These are phyloP conservation scores for Apogon talboti DNA, from an alignment of 2,797 vertebrate species.

Conservation along the genomic window DNA sequence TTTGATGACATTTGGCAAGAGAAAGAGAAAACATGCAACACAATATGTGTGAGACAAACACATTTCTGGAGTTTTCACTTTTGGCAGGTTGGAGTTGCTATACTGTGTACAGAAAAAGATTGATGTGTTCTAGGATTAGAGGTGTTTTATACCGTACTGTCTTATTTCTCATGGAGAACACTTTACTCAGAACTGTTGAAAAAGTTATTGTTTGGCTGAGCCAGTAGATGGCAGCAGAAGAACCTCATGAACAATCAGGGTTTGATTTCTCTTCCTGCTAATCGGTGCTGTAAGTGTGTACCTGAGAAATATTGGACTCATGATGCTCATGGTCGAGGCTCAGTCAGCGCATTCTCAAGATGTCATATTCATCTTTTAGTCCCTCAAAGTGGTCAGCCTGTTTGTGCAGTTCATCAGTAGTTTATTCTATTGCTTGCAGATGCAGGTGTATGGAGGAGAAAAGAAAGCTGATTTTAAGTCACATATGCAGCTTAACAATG, in stretches of 20 bases:
- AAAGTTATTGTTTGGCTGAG: neutral
- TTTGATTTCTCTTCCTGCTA: neutral
- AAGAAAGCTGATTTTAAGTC: neutral
- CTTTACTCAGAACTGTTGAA: neutral
- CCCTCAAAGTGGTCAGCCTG: no score
- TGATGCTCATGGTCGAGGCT: neutral
- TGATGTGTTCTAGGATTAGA: no score
- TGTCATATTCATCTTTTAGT: neutral
- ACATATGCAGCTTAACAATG: neutral
- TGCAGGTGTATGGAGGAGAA: neutral
- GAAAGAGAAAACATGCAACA: neutral
- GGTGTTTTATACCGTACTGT: no score
- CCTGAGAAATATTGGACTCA: neutral
- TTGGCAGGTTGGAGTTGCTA: no score
- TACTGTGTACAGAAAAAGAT: no score
- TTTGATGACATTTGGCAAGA: neutral
- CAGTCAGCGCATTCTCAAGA: neutral
- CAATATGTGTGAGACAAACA: neutral
- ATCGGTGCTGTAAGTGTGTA: neutral
- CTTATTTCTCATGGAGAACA: no score
- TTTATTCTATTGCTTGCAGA: neutral
- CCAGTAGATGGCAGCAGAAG: constrained; percentile 62
- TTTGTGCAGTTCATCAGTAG: neutral
- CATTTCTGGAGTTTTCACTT: no score
- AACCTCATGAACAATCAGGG: neutral